Conservation (phyloP, 2,888 invertebrate genomes). For the Cephonodes hylas region DNA sequence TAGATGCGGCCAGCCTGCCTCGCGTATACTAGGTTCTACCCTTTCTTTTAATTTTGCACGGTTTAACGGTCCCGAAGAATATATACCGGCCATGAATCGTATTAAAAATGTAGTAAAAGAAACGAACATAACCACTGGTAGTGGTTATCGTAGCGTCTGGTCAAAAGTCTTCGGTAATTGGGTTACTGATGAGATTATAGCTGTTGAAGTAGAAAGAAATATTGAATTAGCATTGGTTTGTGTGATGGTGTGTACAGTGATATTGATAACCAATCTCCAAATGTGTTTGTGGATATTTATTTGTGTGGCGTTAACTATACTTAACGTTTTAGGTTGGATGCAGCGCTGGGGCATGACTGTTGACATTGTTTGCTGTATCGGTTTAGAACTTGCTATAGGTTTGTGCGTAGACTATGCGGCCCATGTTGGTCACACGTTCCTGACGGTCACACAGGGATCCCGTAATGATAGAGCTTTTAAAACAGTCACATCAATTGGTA, state of each 20-base stretch:
- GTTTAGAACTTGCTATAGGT: constrained; percentile 89
- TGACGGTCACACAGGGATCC: constrained; percentile 80
- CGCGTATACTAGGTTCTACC: constrained; percentile 81
- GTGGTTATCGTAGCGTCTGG: constrained; percentile 85
- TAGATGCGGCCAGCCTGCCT: constrained; percentile 82
- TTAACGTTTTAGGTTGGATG: constrained; percentile 89
- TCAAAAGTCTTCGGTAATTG: constrained; percentile 87
- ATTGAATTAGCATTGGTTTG: constrained; percentile 87
- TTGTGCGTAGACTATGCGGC: constrained; percentile 92
- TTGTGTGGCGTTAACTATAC: constrained; percentile 87
- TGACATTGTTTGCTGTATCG: constrained; percentile 90
- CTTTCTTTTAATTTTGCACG: constrained; percentile 83
- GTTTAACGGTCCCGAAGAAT: constrained; percentile 83
- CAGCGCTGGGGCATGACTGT: constrained; percentile 91
- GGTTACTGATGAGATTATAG: constrained; percentile 90
- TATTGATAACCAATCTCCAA: constrained; percentile 88
- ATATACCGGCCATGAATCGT: constrained; percentile 87
- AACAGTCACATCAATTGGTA: constrained; percentile 87
- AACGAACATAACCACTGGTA: constrained; percentile 81
- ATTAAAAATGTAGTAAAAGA: constrained; percentile 79
- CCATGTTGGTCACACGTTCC: constrained; percentile 90
- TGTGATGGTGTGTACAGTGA: constrained; percentile 88
- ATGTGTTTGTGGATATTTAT: constrained; percentile 90
- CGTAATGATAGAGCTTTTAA: constrained; percentile 81
- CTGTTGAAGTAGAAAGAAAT: constrained; percentile 88